Evolutionary conservation across 2,113 vertebrate species (phyloP).

Genomic region (Meleagris gallopavo): DNA sequence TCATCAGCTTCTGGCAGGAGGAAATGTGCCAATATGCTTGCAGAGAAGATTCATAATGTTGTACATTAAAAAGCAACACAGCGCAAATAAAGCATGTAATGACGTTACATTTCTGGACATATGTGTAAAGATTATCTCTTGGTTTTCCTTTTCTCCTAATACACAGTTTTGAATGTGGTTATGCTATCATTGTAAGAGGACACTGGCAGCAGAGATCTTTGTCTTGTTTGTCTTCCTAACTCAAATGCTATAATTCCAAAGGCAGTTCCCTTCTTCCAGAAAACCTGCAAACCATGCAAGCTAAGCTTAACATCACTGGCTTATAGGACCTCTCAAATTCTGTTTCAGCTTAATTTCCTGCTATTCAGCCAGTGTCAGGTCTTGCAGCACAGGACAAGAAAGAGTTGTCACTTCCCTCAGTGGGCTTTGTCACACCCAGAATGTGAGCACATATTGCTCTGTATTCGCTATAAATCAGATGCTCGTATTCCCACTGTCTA

Average conservation of each 20-base stretch:
- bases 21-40: neutral
- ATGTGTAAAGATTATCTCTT: neutral
- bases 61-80: neutral
- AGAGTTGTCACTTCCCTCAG: neutral
- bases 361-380: neutral
- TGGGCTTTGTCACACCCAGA: neutral
- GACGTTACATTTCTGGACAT: neutral
- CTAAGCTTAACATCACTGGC: fast-evolving
- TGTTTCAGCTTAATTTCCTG: neutral
- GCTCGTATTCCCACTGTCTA: neutral
- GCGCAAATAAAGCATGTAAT: neutral
- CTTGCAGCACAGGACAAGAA: neutral
- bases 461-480: neutral
- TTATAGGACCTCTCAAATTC: neutral
- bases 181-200: neutral
- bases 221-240: neutral
- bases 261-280: neutral
- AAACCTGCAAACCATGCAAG: neutral
- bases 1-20: neutral
- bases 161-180: neutral
- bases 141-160: neutral
- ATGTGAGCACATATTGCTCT: neutral
- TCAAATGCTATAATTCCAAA: neutral
- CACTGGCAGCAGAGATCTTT: neutral
- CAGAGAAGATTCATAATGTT: neutral